Evolutionary conservation across 2,797 vertebrate species (phyloP), one percentile per base, ranked within the genome.

Genomic region (Vireo griseus): DNA sequence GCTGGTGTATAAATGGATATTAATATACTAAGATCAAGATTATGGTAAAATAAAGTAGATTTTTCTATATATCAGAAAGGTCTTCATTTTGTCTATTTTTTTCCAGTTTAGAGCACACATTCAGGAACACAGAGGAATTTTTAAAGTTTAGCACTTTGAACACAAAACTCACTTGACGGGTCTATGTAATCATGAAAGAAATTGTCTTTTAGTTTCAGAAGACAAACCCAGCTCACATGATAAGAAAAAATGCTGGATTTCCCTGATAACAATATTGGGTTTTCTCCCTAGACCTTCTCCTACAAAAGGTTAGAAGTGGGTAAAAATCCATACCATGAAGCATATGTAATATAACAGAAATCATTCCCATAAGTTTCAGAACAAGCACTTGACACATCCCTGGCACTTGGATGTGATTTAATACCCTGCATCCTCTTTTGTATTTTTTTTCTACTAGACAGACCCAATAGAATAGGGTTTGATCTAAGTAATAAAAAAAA

Each of bases 251-350:
- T 13, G 1, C 25, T 57, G 14, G 3, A 16, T 75, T 93, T 57
- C 28, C 33, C 18, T 13, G n/a, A 5, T 48, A 35, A 13, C 5
- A 31, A 0, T 29, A 5, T 22, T 12, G n/a, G 8, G 2, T 8
- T 65, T 52, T 83, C 13, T 44, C 7, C 10, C 16, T 24, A 59
- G 5, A 14, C 19, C 13, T 82, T 63, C 28, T n/a, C 37, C 21
- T 19, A 54, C 2, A 7, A 86, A 31, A 35, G 7, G 2, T 57
- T 57, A 76, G 7, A 72, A 35, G 5, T 11, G 4, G 42, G 35
- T 5, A 51, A 35, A 52, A 62, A 48, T 73, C 25, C 16, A n/a
- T 54, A 50, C 10, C 7, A 5, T 57, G 24, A 89, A 54, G 9
- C 2, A 25, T 37, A 25, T 40, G 11, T 50, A 40, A 40, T 16